Evolutionary conservation across 2,888 invertebrate genomes (phyloP).

Genomic region (Apeira syringaria): DNA sequence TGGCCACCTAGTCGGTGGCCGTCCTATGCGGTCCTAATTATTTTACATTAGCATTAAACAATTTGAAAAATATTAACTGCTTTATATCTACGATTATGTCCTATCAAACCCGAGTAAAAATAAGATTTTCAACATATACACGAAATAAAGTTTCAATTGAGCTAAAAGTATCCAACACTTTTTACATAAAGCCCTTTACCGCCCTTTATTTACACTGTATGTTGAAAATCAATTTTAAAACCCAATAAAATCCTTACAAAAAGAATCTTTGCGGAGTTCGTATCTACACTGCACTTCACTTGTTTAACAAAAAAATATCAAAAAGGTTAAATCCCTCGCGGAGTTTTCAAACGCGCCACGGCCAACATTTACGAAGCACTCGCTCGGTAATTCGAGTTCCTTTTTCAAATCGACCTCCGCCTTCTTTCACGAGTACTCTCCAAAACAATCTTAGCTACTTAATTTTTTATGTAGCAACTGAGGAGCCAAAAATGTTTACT

Average conservation of each 20-base stretch:
- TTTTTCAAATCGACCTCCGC: conserved; percentile 30
- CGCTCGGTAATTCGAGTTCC: conserved; percentile 29
- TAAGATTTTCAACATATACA: too few relatives aligned
- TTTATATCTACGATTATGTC: too few relatives aligned
- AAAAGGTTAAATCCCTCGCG: conserved; percentile 14
- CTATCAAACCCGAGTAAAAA: too few relatives aligned
- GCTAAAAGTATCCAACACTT: too few relatives aligned
- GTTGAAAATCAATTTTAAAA: neutral
- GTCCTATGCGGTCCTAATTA: too few relatives aligned
- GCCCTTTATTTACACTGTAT: neutral
- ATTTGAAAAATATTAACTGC: too few relatives aligned
- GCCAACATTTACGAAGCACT: conserved; percentile 39
- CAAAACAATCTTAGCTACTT: conserved; percentile 24
- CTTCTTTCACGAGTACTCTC: conserved; percentile 17
- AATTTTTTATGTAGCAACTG: conserved; percentile 27
- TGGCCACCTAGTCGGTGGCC: too few relatives aligned
- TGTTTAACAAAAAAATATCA: conserved; percentile 15
- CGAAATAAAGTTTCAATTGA: too few relatives aligned
- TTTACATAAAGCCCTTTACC: neutral
- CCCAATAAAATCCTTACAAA: conserved; percentile 6
- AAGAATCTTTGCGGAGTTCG: conserved; percentile 8
- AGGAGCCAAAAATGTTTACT: too few relatives aligned
- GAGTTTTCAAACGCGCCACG: conserved; percentile 17
- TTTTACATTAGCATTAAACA: too few relatives aligned
- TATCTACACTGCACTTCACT: conserved; percentile 12